Evolutionary conservation across 2,113 vertebrate genomes (phyloP).

Genomic region (Cephalopterus ornatus): DNA sequence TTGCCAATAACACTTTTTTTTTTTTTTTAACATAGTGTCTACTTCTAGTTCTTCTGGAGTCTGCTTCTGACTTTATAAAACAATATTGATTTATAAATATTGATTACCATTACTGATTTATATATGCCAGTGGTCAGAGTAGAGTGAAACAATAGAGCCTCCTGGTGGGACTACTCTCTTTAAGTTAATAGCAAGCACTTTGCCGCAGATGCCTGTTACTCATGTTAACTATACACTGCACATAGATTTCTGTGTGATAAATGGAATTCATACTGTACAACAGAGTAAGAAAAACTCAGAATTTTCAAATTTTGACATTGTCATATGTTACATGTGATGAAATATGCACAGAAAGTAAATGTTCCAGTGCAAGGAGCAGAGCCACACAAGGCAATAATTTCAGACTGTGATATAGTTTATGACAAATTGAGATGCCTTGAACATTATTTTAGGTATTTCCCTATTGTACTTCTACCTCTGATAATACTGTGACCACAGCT

Average conservation of each 20-base stretch:
- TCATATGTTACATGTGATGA: not conserved
- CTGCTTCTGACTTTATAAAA: not conserved
- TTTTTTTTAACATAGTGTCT: not conserved
- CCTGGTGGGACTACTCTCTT: not conserved
- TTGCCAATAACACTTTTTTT: not conserved
- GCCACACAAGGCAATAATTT: not conserved
- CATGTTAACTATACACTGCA: not conserved
- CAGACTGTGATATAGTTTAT: not conserved
- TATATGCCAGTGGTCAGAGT: not conserved
- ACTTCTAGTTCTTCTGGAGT: not conserved
- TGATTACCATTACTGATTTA: not conserved
- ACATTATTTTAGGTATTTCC: not conserved
- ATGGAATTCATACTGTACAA: not conserved
- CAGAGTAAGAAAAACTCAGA: not conserved
- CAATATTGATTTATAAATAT: too few species aligned
- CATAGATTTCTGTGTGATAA: not conserved
- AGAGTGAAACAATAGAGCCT: not conserved
- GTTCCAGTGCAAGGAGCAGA: not conserved
- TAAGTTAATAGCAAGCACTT: not conserved
- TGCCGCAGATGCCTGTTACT: not conserved
- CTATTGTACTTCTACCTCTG: not conserved
- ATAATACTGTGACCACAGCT: not conserved
- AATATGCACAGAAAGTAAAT: not conserved
- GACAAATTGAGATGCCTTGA: not conserved
- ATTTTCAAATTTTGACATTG: not conserved